Conservation (phyloP, 2,888 invertebrate genomes). For the Cheilosia vulpina region DNA sequence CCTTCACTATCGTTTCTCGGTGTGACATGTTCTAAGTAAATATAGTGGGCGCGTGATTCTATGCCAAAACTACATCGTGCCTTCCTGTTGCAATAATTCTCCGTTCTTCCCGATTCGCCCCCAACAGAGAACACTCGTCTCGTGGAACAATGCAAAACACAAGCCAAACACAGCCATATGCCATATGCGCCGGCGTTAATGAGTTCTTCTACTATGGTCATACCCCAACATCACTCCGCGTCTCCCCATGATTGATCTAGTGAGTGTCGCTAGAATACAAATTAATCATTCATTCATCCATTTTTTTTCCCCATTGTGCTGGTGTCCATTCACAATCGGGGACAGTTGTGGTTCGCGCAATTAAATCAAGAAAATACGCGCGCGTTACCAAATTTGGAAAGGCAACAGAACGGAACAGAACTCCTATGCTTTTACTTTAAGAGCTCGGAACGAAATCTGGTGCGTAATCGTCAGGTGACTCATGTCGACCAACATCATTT, state of each 20-base stretch:
- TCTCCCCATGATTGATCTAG: constrained; percentile 50
- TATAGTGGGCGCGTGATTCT: constrained; percentile 70
- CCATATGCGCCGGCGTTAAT: constrained; percentile 76
- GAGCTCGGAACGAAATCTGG: constrained; percentile 5
- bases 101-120: not conserved
- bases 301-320: constrained; percentile 7
- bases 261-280: constrained; percentile 70
- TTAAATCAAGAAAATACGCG: constrained; percentile 67
- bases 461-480: constrained; percentile 42
- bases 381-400: constrained; percentile 68
- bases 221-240: constrained; percentile 23
- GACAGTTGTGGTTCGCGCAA: constrained; percentile 49
- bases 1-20: constrained; percentile 42
- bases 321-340: constrained; percentile 46
- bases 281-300: constrained; percentile 69
- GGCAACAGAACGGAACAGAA: constrained; percentile 31
- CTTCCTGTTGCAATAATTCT: constrained; percentile 66
- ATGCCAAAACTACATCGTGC: constrained; percentile 72
- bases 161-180: constrained; percentile 52
- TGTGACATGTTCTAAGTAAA: constrained; percentile 57
- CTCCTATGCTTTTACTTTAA: not conserved
- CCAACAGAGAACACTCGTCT: constrained; percentile 4
- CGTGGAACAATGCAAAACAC: constrained; percentile 59
- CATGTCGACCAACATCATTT: constrained; percentile 15
- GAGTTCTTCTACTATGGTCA: constrained; percentile 67